Evolutionary conservation across 2,797 vertebrate genomes (phyloP).

Genomic region (Smutsia gigantea): DNA sequence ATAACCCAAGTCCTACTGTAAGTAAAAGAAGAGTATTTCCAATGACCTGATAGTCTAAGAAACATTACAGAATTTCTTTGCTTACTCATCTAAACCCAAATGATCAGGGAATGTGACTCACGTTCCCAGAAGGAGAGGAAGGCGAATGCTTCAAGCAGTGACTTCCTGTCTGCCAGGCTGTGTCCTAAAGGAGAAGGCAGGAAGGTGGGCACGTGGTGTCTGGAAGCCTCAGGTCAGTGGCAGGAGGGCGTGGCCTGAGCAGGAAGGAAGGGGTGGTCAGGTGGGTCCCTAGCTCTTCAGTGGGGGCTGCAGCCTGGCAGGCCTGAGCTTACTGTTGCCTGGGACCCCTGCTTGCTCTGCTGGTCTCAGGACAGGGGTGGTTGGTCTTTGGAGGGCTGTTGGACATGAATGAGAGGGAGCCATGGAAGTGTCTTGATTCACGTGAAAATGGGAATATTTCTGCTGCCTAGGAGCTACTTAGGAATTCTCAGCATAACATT

Average conservation of each 20-base stretch:
- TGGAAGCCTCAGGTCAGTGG: not conserved
- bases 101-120: not conserved
- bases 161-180: not conserved
- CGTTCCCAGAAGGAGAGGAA: not conserved
- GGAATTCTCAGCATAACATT: not conserved
- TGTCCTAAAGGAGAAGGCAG: not conserved
- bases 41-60: not conserved
- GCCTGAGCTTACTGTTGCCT: not conserved
- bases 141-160: not conserved
- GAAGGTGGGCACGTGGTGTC: no score
- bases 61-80: not conserved
- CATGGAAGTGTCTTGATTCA: not conserved
- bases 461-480: not conserved
- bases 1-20: constrained; percentile 35
- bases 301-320: not conserved
- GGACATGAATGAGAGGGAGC: not conserved
- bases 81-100: not conserved
- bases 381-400: accelerated
- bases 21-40: not conserved
- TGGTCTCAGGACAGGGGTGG: not conserved
- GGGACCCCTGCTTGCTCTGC: not conserved
- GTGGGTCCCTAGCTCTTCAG: not conserved
- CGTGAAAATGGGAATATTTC: not conserved
- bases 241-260: not conserved
- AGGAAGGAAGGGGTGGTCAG: not conserved